Evolutionary conservation across 1,140 invertebrate genomes (phyloP).

Genomic region (Zophobas atratus): DNA sequence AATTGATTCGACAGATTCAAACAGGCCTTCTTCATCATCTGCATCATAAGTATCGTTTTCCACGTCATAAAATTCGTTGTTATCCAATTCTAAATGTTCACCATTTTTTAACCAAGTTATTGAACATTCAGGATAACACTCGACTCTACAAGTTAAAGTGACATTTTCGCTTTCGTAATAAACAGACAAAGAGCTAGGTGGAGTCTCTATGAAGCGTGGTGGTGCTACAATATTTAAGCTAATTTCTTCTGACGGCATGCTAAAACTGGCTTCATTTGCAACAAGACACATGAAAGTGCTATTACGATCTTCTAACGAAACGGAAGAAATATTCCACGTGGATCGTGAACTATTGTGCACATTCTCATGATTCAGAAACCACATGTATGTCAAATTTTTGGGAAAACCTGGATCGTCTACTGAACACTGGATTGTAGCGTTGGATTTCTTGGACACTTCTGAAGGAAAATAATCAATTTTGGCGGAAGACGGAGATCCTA

Average conservation of each 20-base stretch:
- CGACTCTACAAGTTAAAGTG: constrained; percentile 87
- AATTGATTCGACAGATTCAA: too few relatives aligned
- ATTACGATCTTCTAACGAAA: constrained; percentile 84
- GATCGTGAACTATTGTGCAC: constrained; percentile 63
- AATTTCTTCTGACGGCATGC: constrained; percentile 77
- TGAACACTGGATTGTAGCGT: constrained; percentile 84
- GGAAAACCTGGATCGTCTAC: constrained; percentile 88
- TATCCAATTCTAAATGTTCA: constrained; percentile 74
- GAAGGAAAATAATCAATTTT: constrained; percentile 69
- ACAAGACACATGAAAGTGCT: constrained; percentile 88
- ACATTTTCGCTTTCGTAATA: constrained; percentile 80
- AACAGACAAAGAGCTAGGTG: constrained; percentile 85
- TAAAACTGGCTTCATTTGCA: constrained; percentile 85
- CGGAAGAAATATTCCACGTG: constrained; percentile 82
- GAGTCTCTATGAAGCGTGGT: constrained; percentile 87
- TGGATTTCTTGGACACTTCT: constrained; percentile 84
- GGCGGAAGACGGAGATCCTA: constrained; percentile 61
- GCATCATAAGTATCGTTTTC: too few relatives aligned
- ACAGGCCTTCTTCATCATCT: too few relatives aligned
- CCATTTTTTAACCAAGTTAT: constrained; percentile 88
- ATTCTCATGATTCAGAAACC: constrained; percentile 78
- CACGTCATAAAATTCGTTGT: constrained; percentile 46
- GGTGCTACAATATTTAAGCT: constrained; percentile 86
- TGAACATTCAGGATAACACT: constrained; percentile 88
- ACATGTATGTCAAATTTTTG: constrained; percentile 80